phyloP scores from a whole-genome alignment of 1,140 invertebrate genomes.

The Anastrepha obliqua region DNA sequence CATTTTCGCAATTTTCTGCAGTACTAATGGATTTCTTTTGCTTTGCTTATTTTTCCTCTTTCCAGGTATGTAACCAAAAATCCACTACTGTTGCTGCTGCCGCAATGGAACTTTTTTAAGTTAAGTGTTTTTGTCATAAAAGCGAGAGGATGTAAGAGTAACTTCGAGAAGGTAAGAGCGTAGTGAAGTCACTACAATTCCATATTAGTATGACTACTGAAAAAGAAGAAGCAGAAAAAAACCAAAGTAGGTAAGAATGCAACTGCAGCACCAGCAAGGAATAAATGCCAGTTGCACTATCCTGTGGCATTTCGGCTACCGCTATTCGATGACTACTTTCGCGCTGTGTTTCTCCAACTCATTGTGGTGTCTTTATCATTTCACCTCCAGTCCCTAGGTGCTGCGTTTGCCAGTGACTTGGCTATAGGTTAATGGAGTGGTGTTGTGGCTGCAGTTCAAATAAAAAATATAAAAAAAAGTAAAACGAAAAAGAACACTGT shows the following conservation, averaged over 20 bases:
- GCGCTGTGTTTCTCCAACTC: too few relatives aligned
- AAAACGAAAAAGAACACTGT: not conserved
- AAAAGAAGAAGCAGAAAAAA: not conserved
- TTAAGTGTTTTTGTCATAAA: slow-evolving; percentile 43
- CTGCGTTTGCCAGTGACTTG: too few relatives aligned
- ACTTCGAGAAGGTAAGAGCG: not conserved
- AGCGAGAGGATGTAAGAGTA: slow-evolving; percentile 18
- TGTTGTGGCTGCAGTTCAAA: too few relatives aligned
- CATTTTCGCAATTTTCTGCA: slow-evolving; percentile 1
- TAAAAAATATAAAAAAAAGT: too few relatives aligned
- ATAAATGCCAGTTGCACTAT: not conserved
- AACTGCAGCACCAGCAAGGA: not conserved
- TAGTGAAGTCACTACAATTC: too few relatives aligned
- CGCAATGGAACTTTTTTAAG: not conserved
- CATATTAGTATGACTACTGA: not conserved
- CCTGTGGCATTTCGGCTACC: not conserved
- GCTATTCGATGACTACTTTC: not conserved
- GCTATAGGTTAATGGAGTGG: too few relatives aligned
- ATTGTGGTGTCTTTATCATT: too few relatives aligned
- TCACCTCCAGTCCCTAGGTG: too few relatives aligned
- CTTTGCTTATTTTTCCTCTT: slow-evolving; percentile 2
- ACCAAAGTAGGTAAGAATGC: not conserved
- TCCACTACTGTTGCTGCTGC: not conserved
- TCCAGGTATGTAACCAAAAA: slow-evolving; percentile 40
- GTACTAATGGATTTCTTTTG: slow-evolving; percentile 34